Evolutionary conservation across 2,888 invertebrate genomes (phyloP), one percentile per base, ranked within the genome.

Genomic region (Netelia inedita): DNA sequence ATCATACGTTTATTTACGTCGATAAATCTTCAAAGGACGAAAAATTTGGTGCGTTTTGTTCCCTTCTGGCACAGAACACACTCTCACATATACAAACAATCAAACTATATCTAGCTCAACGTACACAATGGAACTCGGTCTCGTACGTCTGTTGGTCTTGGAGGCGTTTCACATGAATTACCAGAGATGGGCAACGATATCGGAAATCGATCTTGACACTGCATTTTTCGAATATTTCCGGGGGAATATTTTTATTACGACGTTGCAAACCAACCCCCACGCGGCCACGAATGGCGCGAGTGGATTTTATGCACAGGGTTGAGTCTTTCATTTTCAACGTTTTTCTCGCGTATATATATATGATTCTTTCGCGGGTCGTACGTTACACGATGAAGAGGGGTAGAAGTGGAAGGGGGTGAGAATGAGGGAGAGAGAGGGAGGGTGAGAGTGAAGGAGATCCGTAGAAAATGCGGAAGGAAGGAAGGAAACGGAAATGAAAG

Each of bases 161-260:
- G 16, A 16, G 66, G 43, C 55, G 59, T 23, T 41, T 72, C 46
- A 55, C 50, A 41, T 81, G 71, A 82, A 71, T 76, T 76, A 75
- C 79, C 66, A 59, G 66, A 66, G 66, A n/a, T 53, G 57, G 21
- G 23, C n/a, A n/a, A n/a, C 10, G 41, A 23, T 55, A 79, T 83
- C 55, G 79, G 83, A 83, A 83, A 79, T 83, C 82, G 83, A 83
- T 83, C 57, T 57, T 19, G 46, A 41, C 79, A 79, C 69, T 75
- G 74, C 69, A 79, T 83, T 83, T 79, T 83, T 19, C 61, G 73
- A 69, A 83, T 83, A 73, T 28, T 28, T 79, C 69, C 69, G 74
- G 61, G 71, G 35, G 11, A 71, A 16, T 71, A 83, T 79, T 28
- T 28, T 79, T 79, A 79, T 75, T 50, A 71, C 69, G 46, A 57